Evolutionary conservation across 2,113 vertebrate species (phyloP), one percentile per base, ranked within the genome.

Genomic region (Psephotus haematonotus): DNA sequence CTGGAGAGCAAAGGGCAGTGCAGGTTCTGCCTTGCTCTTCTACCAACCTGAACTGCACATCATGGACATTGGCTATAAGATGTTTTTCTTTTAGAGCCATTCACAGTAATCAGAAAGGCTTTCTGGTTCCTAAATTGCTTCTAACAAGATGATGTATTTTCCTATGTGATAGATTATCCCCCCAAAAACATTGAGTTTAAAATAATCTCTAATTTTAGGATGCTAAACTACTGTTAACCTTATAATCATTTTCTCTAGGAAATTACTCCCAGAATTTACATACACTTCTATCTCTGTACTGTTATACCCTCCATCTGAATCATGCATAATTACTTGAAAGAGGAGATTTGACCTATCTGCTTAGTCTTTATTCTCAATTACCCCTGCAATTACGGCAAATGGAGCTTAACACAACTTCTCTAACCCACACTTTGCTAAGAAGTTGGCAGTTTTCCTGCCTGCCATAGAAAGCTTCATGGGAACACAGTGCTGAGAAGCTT

Each of bases 131-230:
- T 19, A 31, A 29, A 68, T 39, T 43, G 72, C 90, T 62, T 50
- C 75, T 88, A 91, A 92, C 5, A 7, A 96, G 88, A 4, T 20
- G 69, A 39, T n/a, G 4, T 9, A 4, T 50, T 70, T 86, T 77
- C 43, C 72, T 29, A 6, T 10, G 64, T 22, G n/a, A 78, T 43
- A 63, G 65, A 78, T 6, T 79, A 91, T 55, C 72, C 76, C 65
- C 37, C n/a, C 43, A 19, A 69, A 89, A 20, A 17, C n/a, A 3
- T 7, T 2, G 57, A 63, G 41, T 63, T 92, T 71, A 65, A 93
- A 93, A 92, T 74, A 43, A 92, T 83, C 63, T 83, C 77, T 65
- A 86, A 81, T 88, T 94, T 83, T 65, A 78, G 69, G 57, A 50
- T 29, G 64, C 83, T 52, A 37, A 85, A 37, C 60, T 84, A 2